Base-by-base conservation (phyloP, 2,113 vertebrate species). In the Oostethus manadensis region DNA sequence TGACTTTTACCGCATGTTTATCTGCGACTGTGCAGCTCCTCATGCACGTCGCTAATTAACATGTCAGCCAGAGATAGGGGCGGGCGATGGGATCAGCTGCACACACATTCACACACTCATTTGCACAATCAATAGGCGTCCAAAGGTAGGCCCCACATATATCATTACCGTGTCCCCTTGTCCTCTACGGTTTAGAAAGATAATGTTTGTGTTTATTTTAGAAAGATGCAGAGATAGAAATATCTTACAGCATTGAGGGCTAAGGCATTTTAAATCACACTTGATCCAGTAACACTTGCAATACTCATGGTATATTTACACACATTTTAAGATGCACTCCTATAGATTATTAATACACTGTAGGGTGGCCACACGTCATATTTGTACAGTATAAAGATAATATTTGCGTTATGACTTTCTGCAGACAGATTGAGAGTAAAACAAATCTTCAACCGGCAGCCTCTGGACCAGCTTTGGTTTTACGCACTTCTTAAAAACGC, bases 51-150 rank as follows among this genome's bases (percentile, higher is more conserved):
- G 66, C 63, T 84, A 84, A 79, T 81, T 73, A 81, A 60, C 50
- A 48, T 64, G 72, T 77, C 74, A 73, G 47, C 66, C 44, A 46
- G 55, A 68, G 76, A 84, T 74, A 78, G 77, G 58, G n/a, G 60
- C 67, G 62, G 54, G 60, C 56, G 57, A 73, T 54, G 58, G 20
- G 60, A 67, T 51, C 53, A 20, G 51, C 51, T 35, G 45, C 44
- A 56, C 46, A 56, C 16, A 22, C 43, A 38, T 44, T 53, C 38
- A 33, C 51, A 48, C 57, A 17, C 23, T 1, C 8, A 46, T 62
- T 58, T 68, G 48, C 47, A 70, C 53, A 62, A 79, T 86, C 73
- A 55, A 80, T 83, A 79, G 11, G 29, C 6, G 55, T 70, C 60
- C 64, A 54, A 58, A 56, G 47, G 40, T 49, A 11, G 49, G 44